Evolutionary conservation across 2,888 invertebrate genomes (phyloP), one percentile per base, ranked within the genome.

Genomic region (Morinoia aosen): DNA sequence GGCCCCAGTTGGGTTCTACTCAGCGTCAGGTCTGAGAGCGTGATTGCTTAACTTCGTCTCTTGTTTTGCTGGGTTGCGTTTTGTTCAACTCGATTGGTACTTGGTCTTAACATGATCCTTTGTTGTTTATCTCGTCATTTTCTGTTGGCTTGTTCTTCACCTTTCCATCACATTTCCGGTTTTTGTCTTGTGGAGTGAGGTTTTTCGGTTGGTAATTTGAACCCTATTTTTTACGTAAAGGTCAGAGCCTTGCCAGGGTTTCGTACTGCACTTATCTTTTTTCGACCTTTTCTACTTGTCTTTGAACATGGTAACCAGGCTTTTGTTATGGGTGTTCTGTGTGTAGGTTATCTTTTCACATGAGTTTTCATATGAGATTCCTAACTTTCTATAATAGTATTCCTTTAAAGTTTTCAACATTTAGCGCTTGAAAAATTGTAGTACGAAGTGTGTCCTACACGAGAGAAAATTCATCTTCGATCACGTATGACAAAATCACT

Each of bases 1-100:
- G 97, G 8, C 8, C 64, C 33, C 76, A 76, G 76, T 76, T 76
- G 0, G 76, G 19, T 7, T 61, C 8, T 97, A 97, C 33, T 33
- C 25, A 25, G 8, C 76, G 8, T 76, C 76, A 33, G 76, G 76
- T 16, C 76, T 33, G 8, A 25, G 25, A 3, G 76, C 25, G 76
- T 8, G 19, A 76, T 76, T 76, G 0, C 33, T 76, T 14, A 61
- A 33, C 33, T 76, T 76, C 25, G 76, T 33, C 76, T 76, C 10
- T 76, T 8, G 76, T 76, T 33, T 76, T 76, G 33, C 25, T 76
- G 19, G 25, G 76, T 33, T 0, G 25, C 25, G 19, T 93, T 76
- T 33, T 33, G 76, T 76, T 33, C 25, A 25, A 33, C 25, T 76
- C 76, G 16, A 76, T 33, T 76, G 25, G 25, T 25, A 76, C 76